Evolutionary conservation across 2,888 invertebrate genomes (phyloP).

Genomic region (Asteroscopus sphinx): DNA sequence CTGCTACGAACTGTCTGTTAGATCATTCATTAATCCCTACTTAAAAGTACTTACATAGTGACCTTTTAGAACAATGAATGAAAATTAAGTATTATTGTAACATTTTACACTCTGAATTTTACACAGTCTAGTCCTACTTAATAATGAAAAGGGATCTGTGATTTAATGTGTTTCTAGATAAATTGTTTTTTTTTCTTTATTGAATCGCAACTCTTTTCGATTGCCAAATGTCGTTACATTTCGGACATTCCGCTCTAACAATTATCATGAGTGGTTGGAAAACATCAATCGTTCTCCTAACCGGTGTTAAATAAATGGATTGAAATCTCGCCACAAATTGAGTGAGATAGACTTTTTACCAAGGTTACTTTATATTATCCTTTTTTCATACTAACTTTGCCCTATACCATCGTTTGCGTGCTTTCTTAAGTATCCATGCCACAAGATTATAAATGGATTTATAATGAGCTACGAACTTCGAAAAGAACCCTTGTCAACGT

Average conservation of each 20-base stretch:
- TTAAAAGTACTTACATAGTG: not conserved
- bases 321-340: slow-evolving; percentile 32
- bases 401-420: slow-evolving; percentile 7
- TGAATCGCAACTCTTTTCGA: slow-evolving; percentile 31
- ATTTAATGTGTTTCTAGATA: slow-evolving; percentile 35
- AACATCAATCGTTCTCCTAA: slow-evolving; percentile 37
- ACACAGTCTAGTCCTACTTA: slow-evolving; percentile 1
- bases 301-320: slow-evolving; percentile 38
- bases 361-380: slow-evolving; percentile 3
- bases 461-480: slow-evolving; percentile 37
- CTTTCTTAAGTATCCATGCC: slow-evolving; percentile 8
- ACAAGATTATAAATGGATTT: slow-evolving; percentile 49
- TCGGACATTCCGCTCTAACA: slow-evolving; percentile 35
- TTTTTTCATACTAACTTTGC: slow-evolving; percentile 12
- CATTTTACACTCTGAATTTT: not conserved
- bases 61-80: not conserved
- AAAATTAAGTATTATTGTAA: too few species aligned
- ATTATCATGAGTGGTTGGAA: slow-evolving; percentile 47
- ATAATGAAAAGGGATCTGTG: slow-evolving; percentile 32
- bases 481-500: slow-evolving; percentile 26
- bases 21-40: slow-evolving; percentile 29
- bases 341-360: slow-evolving; percentile 18
- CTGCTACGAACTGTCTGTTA: slow-evolving; percentile 32
- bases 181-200: slow-evolving; percentile 35
- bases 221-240: slow-evolving; percentile 28